phyloP scores from a whole-genome alignment of 2,888 invertebrate species.

The Hydrotaea cyrtoneurina region DNA sequence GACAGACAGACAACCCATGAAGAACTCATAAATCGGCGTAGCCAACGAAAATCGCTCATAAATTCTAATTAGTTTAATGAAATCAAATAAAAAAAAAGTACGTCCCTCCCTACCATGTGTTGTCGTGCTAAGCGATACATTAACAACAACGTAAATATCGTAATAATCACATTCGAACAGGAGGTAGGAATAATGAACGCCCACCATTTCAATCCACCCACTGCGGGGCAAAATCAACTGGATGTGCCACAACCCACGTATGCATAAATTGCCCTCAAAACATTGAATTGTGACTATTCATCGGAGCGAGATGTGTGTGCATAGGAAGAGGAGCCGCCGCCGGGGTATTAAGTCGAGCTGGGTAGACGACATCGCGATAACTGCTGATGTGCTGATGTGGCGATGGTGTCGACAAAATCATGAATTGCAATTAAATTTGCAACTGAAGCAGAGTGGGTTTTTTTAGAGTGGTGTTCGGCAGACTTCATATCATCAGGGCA shows the following conservation, averaged over 20 bases:
- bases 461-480: too few relatives aligned
- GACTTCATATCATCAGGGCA: background rate
- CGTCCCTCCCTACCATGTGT: background rate
- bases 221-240: background rate
- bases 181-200: constrained; percentile 26
- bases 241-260: background rate
- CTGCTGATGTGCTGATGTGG: background rate
- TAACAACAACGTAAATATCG: background rate
- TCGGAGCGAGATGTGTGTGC: background rate
- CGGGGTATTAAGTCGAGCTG: too few relatives aligned
- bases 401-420: background rate
- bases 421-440: background rate
- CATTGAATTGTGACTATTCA: background rate
- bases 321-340: background rate
- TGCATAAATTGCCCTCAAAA: background rate
- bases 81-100: constrained; percentile 72
- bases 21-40: background rate
- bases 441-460: background rate
- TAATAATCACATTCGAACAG: constrained; percentile 6
- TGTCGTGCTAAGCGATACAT: background rate
- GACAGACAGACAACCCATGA: background rate
- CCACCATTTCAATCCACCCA: constrained; percentile 27
- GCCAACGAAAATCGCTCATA: constrained; percentile 68
- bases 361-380: background rate
- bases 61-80: constrained; percentile 78